Conservation (phyloP, 92 coral and sea anemone species). For the Galaxea fascicularis region DNA sequence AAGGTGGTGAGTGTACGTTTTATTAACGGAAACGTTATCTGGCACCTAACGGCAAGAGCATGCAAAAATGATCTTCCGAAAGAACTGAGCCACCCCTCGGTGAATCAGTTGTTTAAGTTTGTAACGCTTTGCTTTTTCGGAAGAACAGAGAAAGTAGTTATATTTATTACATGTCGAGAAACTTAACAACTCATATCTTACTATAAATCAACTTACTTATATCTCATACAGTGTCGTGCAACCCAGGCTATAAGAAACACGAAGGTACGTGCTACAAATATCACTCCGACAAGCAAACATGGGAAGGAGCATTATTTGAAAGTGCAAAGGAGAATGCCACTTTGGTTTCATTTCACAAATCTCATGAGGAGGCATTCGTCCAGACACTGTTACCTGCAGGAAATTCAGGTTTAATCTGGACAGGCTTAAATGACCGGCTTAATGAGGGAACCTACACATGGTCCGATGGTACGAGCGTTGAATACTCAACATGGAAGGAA, state of each 20-base stretch:
- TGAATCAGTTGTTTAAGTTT: no score
- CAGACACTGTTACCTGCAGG: slow-evolving; percentile 53
- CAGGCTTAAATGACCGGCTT: slow-evolving; percentile 80
- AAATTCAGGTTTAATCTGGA: slow-evolving; percentile 75
- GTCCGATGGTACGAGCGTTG: slow-evolving; percentile 83
- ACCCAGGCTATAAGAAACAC: slow-evolving; percentile 61
- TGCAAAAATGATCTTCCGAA: not conserved
- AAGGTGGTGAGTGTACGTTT: slow-evolving; percentile 51
- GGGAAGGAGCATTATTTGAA: slow-evolving; percentile 77
- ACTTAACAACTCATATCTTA: no score
- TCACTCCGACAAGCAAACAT: slow-evolving; percentile 71
- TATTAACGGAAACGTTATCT: not conserved
- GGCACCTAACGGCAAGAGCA: not conserved
- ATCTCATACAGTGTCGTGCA: slow-evolving; percentile 62
- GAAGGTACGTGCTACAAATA: slow-evolving; percentile 82
- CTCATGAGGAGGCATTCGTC: slow-evolving; percentile 65
- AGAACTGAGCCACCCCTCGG: not conserved
- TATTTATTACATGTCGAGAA: no score
- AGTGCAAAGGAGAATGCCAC: slow-evolving; percentile 82
- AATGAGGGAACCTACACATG: slow-evolving; percentile 74
- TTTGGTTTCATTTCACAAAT: slow-evolving; percentile 65
- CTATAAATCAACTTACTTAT: no score
- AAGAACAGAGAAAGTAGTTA: no score
- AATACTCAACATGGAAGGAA: slow-evolving; percentile 79
- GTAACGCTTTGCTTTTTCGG: no score